These are phyloP conservation scores for Eupristina koningsbergeri DNA, from an alignment of 1,140 invertebrate species.

Conservation along the genomic window DNA sequence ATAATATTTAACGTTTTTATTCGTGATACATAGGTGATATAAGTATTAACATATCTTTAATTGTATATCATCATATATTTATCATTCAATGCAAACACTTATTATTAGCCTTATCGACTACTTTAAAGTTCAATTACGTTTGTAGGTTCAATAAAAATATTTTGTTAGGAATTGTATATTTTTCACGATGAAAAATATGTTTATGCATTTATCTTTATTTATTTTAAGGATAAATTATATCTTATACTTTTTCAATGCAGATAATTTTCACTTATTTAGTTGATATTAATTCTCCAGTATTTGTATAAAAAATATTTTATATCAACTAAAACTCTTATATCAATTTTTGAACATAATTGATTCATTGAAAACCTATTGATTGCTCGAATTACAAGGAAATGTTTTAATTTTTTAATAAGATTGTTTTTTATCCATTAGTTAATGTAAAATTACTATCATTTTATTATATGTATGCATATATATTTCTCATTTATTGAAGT, in stretches of 20 bases:
- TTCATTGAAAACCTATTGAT: neutral
- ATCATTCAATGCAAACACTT: neutral
- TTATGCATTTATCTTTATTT: neutral
- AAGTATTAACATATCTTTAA: neutral
- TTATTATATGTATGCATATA: too few relatives aligned
- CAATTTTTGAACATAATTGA: neutral
- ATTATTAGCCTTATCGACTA: constrained; percentile 5
- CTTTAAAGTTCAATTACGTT: constrained; percentile 11
- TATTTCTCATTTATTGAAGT: too few relatives aligned
- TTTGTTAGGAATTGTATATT: neutral
- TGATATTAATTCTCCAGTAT: neutral
- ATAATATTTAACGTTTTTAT: too few relatives aligned
- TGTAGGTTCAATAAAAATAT: constrained; percentile 13
- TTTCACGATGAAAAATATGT: neutral
- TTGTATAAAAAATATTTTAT: neutral
- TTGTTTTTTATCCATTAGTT: neutral
- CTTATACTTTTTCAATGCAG: neutral
- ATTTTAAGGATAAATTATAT: neutral
- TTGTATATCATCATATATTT: constrained; percentile 15
- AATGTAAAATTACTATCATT: neutral
- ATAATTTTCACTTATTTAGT: neutral
- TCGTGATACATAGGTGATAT: neutral
- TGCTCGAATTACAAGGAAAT: neutral
- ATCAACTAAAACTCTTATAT: too few relatives aligned
- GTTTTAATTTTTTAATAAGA: neutral